Percentiles rank a stretch among this genome's conserved stretches.
These are phyloP conservation scores for Todiramphus chloris DNA, from an alignment of 2,113 vertebrate species.

Conservation along the genomic window DNA sequence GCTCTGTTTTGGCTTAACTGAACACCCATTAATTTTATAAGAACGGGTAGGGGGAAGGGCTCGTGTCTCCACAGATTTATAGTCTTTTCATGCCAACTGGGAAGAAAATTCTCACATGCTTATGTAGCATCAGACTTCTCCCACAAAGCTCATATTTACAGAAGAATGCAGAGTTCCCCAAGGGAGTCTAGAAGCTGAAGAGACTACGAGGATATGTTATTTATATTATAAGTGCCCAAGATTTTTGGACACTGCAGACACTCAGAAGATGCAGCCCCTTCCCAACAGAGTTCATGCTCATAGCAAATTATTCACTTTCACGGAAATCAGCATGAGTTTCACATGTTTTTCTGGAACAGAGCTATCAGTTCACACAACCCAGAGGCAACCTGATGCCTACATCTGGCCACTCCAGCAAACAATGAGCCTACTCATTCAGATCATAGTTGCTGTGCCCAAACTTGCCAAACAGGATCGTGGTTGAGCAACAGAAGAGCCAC, in stretches of 20 bases:
- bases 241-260: conserved; percentile 1
- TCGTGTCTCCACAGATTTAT: conserved; percentile 54
- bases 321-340: conserved; percentile 20
- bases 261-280: neutral
- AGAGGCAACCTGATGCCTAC: conserved; percentile 3
- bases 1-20: conserved; percentile 57
- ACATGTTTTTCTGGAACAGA: conserved; percentile 1
- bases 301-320: conserved; percentile 33
- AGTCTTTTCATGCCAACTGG: conserved; percentile 47
- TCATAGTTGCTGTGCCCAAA: neutral
- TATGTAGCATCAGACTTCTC: conserved; percentile 55
- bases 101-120: conserved; percentile 61
- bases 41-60: conserved; percentile 19
- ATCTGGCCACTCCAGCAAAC: neutral
- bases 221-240: conserved; percentile 32
- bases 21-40: conserved; percentile 65
- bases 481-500: neutral
- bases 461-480: neutral
- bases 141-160: conserved; percentile 62
- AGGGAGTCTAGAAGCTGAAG: conserved; percentile 58
- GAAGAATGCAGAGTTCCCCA: conserved; percentile 55
- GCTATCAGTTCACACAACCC: conserved; percentile 2
- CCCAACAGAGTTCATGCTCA: neutral
- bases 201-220: conserved; percentile 51
- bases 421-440: conserved; percentile 22